These are phyloP conservation scores for Mus pahari DNA, from an alignment of 2,113 vertebrate species.

Conservation along the genomic window DNA sequence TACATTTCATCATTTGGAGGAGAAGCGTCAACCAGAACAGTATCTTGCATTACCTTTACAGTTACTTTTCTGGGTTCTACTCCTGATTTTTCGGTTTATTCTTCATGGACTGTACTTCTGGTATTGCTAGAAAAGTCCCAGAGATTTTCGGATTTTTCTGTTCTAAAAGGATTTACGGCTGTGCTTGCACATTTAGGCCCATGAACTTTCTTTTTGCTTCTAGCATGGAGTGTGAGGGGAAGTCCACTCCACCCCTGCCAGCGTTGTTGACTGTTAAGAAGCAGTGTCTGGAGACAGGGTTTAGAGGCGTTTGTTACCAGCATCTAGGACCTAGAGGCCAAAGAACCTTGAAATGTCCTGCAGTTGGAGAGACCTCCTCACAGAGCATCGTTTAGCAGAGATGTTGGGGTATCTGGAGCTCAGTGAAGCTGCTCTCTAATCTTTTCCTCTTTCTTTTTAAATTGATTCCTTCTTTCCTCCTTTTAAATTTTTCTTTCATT, in stretches of 20 bases:
- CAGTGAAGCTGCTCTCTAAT: not conserved
- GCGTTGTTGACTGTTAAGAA: not conserved
- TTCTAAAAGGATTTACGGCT: not conserved
- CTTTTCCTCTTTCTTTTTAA: not conserved
- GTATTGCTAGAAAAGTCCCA: not conserved
- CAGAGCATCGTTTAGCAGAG: not conserved
- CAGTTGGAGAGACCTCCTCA: not conserved
- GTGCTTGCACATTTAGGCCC: not conserved
- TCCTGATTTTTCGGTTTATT: not conserved
- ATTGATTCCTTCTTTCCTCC: not conserved
- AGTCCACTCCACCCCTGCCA: not conserved
- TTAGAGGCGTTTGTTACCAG: not conserved
- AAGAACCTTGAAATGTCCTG: not conserved
- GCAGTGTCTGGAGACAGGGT: not conserved
- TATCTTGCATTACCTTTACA: not conserved
- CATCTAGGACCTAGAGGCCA: not conserved
- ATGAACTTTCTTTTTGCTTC: constrained; percentile 25
- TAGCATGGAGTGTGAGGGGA: not conserved
- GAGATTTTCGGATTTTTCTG: not conserved
- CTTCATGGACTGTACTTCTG: constrained; percentile 15
- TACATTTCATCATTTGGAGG: not conserved
- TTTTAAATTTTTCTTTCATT: not conserved
- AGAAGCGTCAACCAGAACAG: not conserved
- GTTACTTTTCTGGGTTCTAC: constrained; percentile 7
- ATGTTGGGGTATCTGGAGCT: not conserved